Percentiles rank a stretch among this genome's conserved stretches.
Conservation (phyloP, 2,113 vertebrate species). For the Azemiops feae region DNA sequence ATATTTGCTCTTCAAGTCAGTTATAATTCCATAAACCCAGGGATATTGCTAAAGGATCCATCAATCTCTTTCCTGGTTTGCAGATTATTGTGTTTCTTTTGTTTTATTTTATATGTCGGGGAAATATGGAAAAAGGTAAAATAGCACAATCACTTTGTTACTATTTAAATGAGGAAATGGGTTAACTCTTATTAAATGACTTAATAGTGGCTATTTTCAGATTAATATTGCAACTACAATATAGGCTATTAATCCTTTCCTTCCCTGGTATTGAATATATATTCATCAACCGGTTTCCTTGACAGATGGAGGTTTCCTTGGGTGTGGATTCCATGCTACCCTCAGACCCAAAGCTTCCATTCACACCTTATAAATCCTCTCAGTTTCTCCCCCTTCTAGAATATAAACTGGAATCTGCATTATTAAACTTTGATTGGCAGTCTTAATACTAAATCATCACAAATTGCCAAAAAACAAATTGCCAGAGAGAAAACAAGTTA, state of each 20-base stretch:
- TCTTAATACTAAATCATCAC: not conserved
- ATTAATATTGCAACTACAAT: not conserved
- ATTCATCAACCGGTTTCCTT: not conserved
- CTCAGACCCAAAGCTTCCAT: not conserved
- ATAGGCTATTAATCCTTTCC: not conserved
- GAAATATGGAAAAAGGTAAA: not conserved
- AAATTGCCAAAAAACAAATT: not conserved
- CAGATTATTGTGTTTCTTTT: not conserved
- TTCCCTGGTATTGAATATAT: not conserved
- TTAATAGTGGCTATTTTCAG: not conserved
- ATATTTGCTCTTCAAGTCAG: not conserved
- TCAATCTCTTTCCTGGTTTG: not conserved
- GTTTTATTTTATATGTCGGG: not conserved
- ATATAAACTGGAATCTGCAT: not conserved
- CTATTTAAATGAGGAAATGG: not conserved
- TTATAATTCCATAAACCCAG: not conserved
- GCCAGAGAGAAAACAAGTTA: not conserved
- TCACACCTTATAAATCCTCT: not conserved
- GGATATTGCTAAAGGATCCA: not conserved
- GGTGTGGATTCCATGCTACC: not conserved
- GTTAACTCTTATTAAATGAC: not conserved
- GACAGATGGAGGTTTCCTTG: not conserved
- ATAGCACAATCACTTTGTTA: not conserved
- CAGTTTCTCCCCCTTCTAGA: not conserved
- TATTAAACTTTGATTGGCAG: not conserved